Evolutionary conservation across 2,888 invertebrate species (phyloP), one percentile per base, ranked within the genome.

Genomic region (Idaea biselata): DNA sequence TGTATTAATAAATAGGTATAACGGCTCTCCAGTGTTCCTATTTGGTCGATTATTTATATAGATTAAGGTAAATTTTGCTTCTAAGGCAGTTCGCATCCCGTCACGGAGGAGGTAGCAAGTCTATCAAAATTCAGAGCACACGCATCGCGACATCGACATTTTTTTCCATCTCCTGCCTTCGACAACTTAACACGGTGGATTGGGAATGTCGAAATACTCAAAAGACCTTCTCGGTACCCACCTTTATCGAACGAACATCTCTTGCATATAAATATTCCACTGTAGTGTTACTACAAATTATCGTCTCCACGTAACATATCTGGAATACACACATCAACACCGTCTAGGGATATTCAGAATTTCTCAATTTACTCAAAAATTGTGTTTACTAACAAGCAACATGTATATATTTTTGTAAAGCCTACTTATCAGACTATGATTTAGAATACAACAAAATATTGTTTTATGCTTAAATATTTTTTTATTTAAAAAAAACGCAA

Each of bases 61-160:
- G 25, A 25, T 25, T 8, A 44, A 14, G 11, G 11, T 44, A 44
- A 44, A 44, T 8, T 44, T 44, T 44, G 44, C 44, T 44, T 44
- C 44, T 8, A 44, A 6, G 44, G 44, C 11, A 44, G 11, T 11
- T 44, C 44, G 44, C 11, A 44, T 44, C 44, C 44, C 44, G 44
- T 44, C 44, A 44, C 44, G 44, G 44, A 44, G 44, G 11, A 44
- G 2, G 44, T 44, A 44, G 44, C 44, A 44, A 11, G 44, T 70
- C 69, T 72, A 81, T 87, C 80, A 83, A 83, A 81, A 87, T 86
- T 85, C 86, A 80, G 73, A 72, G 70, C 79, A 77, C 84, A 74
- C 72, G 70, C 74, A 75, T 65, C 71, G 72, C 76, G 74, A 73
- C 77, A 74, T 73, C 77, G 71, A 73, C 72, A 75, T 78, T 83